Conservation (phyloP, 1,140 invertebrate genomes). For the Lepidurus apus region DNA sequence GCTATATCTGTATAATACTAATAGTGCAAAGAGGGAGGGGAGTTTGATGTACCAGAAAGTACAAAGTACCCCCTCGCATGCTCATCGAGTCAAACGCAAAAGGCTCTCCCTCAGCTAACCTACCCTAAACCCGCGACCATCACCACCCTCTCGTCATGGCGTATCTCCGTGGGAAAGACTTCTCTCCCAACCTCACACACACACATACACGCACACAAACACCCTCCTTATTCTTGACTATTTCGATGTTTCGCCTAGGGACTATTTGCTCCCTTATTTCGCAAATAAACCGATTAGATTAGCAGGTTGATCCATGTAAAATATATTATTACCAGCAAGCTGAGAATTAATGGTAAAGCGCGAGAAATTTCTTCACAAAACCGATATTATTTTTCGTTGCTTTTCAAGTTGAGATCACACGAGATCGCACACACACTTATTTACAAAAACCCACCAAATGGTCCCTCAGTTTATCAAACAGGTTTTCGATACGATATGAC, state of each 20-base stretch:
- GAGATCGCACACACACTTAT: not conserved
- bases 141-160: not conserved
- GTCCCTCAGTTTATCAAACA: not conserved
- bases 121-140: not conserved
- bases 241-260: not conserved
- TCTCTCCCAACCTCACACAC: slow-evolving; percentile 11
- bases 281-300: not conserved
- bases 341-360: not conserved
- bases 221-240: not conserved
- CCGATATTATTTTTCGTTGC: not conserved
- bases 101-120: not conserved
- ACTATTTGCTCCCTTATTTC: not conserved
- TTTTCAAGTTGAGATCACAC: not conserved
- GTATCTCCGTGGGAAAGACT: slow-evolving; percentile 12
- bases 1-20: not conserved
- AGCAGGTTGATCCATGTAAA: not conserved
- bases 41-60: not conserved
- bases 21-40: not conserved
- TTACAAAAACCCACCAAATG: not conserved
- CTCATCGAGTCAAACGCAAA: not conserved
- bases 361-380: too few relatives aligned
- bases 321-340: slow-evolving; percentile 4
- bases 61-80: not conserved
- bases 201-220: not conserved
- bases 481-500: too few relatives aligned